Percentiles rank a stretch among this genome's conserved stretches.
Conservation (phyloP, 2,888 invertebrate genomes). For the Lycophotia porphyrea region DNA sequence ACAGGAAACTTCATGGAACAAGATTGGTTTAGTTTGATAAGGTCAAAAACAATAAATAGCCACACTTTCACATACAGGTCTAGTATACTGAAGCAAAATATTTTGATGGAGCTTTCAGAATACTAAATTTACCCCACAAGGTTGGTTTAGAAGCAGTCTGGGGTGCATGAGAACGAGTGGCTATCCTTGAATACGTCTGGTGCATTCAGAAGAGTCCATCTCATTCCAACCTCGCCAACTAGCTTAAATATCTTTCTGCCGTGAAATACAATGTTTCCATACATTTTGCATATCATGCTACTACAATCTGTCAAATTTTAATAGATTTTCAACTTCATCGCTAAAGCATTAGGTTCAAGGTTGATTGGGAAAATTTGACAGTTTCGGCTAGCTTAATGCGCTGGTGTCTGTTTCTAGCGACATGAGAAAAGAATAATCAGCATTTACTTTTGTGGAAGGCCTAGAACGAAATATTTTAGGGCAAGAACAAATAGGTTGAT, state of each 20-base stretch:
- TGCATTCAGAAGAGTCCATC: conserved; percentile 19
- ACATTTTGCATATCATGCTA: too few relatives aligned
- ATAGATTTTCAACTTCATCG: too few relatives aligned
- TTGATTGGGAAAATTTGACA: too few relatives aligned
- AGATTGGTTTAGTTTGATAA: background rate
- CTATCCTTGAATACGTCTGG: conserved; percentile 29
- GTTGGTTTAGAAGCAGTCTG: background rate
- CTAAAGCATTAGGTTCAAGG: too few relatives aligned
- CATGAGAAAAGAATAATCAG: too few relatives aligned
- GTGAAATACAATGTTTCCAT: background rate
- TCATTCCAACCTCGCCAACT: background rate
- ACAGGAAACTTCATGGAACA: background rate
- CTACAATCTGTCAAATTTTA: too few relatives aligned
- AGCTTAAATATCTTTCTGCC: background rate
- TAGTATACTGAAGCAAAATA: background rate
- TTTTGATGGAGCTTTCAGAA: background rate
- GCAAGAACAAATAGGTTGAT: background rate
- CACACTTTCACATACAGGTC: background rate
- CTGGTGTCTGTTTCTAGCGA: too few relatives aligned
- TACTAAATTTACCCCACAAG: background rate
- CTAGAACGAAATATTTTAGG: too few relatives aligned
- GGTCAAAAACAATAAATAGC: background rate
- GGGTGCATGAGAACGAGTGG: background rate
- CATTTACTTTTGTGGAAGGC: too few relatives aligned
- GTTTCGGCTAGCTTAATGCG: too few relatives aligned